Evolutionary conservation across 64 coral and sea anemone genomes (phyloP), one percentile per base, ranked within the genome.

Genomic region (Trachythela sp.): DNA sequence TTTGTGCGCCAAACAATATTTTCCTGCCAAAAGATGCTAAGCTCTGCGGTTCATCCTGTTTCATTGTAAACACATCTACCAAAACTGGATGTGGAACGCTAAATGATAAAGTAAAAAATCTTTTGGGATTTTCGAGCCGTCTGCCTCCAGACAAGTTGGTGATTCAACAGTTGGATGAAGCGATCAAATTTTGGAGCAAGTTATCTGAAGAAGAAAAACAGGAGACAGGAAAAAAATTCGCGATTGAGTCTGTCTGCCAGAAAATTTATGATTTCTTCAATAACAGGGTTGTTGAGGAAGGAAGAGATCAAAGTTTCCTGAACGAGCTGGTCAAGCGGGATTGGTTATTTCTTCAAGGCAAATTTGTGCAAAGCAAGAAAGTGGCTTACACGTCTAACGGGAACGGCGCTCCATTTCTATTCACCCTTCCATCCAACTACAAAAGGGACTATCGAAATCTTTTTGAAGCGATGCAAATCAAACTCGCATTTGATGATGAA

Each of bases 321-420:
- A 91, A 94, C 9, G 72, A 91, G 77, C 68, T 97, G 22, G 20
- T 68, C 39, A 68, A 90, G 49, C 90, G 92, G 56, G 92, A 90
- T 32, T 97, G 95, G 95, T 92, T 97, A 36, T 92, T 97, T 77
- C 84, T 97, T 40, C 71, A 90, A 45, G 87, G 76, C 48, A 97
- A 86, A 48, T 97, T 97, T 68, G 91, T 94, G 31, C 68, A 52
- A 30, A 30, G 88, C 4, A 92, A 90, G 35, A 91, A 97, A 84
- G 93, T 97, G 83, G 93, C 95, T 26, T 94, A 94, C 68, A 32
- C 31, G 48, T 86, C n/a, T 91, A 90, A 1, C 94, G 94, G 56
- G 6, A 64, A 64, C 1, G 56, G 56, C 0, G 56, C 56, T 64
- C 56, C 56, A 64, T 64, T 64, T 90, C 76, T 97, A 20, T 92